Conservation (phyloP, 2,888 invertebrate species). For the Hydraecia micacea region DNA sequence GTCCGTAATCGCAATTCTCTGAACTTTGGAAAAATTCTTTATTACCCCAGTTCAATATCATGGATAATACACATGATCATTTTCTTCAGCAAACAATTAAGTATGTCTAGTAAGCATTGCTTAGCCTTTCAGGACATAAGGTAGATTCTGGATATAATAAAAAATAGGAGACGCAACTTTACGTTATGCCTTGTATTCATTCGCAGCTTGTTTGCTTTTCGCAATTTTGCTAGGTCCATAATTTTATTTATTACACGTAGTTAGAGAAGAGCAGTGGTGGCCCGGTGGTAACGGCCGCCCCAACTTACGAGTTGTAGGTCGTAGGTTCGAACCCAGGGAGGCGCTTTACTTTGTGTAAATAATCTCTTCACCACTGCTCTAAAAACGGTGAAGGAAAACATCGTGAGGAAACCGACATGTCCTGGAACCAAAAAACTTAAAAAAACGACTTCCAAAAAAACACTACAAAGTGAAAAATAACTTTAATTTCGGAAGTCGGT, state of each 20-base stretch:
- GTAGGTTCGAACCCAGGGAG: too few relatives aligned
- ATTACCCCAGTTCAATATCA: slow-evolving; percentile 48
- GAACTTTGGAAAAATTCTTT: slow-evolving; percentile 56
- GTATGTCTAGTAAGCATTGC: not conserved
- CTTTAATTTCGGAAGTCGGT: too few relatives aligned
- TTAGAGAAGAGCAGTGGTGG: not conserved
- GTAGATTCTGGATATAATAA: not conserved
- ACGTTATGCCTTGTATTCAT: not conserved
- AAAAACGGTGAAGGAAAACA: too few relatives aligned
- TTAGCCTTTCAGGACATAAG: not conserved
- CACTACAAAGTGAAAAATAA: too few relatives aligned
- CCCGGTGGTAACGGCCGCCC: too few relatives aligned
- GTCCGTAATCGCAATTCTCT: slow-evolving; percentile 60
- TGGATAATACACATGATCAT: slow-evolving; percentile 26
- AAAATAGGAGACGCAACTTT: not conserved
- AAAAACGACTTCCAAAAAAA: too few relatives aligned
- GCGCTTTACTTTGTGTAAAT: too few relatives aligned
- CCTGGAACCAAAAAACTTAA: too few relatives aligned
- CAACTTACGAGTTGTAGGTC: too few relatives aligned
- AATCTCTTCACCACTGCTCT: too few relatives aligned
- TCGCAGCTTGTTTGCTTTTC: not conserved
- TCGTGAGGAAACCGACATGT: too few relatives aligned
- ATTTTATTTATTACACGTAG: not conserved
- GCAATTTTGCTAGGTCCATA: not conserved
- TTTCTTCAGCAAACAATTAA: slow-evolving; percentile 17